Base-by-base conservation (phyloP, 1,140 invertebrate genomes). In the Lethocerus indicus region DNA sequence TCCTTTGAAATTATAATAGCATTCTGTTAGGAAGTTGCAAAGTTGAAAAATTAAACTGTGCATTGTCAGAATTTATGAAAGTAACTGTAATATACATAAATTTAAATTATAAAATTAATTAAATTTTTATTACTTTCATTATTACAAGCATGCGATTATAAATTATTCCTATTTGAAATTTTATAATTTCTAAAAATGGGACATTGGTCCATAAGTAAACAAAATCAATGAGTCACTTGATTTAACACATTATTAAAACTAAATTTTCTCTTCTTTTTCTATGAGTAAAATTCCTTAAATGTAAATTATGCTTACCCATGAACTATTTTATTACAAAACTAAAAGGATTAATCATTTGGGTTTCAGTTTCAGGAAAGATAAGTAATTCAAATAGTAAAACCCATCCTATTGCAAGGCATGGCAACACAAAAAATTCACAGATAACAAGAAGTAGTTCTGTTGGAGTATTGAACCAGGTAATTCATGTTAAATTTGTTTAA, bases 361-460 rank as follows among this genome's bases (percentile, higher is more conserved):
- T 42, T 52, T 9, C 18, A 52, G 51, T 43, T 47, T 21, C 46
- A 26, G 45, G 36, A 18, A 52, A 52, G 23, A 28, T 47, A 45
- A 44, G 47, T 18, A 50, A 9, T 39, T 36, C 35, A 23, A 49
- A 35, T 12, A 46, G 28, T 27, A 50, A 48, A 37, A 20, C 42
- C 18, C 50, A 42, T 18, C 39, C 36, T 21, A 26, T 28, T 21
- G 26, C 44, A 12, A 50, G 50, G 27, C 50, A 53, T 32, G 32
- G 35, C 29, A 42, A 23, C 24, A 20, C 42, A n/a, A 48, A 46
- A n/a, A 49, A 42, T 36, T 52, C 49, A 25, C 14, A 39, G n/a
- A 75, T 77, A 56, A 81, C 75, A 7, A 72, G 82, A 56, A 86
- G 83, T 59, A 79, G 75, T 50, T 86, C 82, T 46, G 81, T 84